Base-by-base conservation (phyloP, 2,888 invertebrate genomes). In the Neoitamus cyanurus region DNA sequence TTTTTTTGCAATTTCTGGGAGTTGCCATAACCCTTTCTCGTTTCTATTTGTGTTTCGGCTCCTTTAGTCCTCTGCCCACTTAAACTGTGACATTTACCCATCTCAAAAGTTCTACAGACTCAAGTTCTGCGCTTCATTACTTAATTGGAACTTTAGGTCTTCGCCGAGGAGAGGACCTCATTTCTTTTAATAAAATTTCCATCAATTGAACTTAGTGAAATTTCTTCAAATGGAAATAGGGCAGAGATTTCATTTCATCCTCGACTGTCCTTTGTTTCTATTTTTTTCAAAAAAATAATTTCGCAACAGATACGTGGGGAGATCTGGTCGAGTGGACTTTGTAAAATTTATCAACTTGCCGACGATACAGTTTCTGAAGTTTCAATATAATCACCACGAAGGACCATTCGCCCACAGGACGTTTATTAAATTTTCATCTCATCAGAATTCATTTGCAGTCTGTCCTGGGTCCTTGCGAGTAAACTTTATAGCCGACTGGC, bases 391-490 rank as follows among this genome's bases (percentile, higher is more conserved):
- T 58, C 58, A 58, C 58, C 25, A 25, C 20, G 20, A 58, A 25
- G 58, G 25, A 58, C 25, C 25, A 9, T 9, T 58, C 58, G 58
- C 6, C 58, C 58, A 58, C 58, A 58, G 58, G 58, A 15, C 25
- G 58, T 58, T 58, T 58, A 58, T 58, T 58, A 58, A 58, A 58
- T 58, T 58, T 58, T 58, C 58, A 58, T 58, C 58, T 58, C 58
- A 58, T 58, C 58, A 58, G 58, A 58, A 58, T 58, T 58, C 58
- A 58, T 58, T 58, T 20, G 25, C 58, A 58, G 58, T 58, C 25
- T n/a, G n/a, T n/a, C 58, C 15, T 20, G 25, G 20, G 58, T 58
- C 58, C 58, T 58, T 58, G 58, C 9, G 58, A 58, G 20, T 1
- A 58, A 58, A 58, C 20, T 58, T 58, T 58, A 58, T 58, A 25